Percentiles rank a stretch among this genome's conserved stretches.
Conservation (phyloP, 2,888 invertebrate genomes). For the Pegoplata infirma region DNA sequence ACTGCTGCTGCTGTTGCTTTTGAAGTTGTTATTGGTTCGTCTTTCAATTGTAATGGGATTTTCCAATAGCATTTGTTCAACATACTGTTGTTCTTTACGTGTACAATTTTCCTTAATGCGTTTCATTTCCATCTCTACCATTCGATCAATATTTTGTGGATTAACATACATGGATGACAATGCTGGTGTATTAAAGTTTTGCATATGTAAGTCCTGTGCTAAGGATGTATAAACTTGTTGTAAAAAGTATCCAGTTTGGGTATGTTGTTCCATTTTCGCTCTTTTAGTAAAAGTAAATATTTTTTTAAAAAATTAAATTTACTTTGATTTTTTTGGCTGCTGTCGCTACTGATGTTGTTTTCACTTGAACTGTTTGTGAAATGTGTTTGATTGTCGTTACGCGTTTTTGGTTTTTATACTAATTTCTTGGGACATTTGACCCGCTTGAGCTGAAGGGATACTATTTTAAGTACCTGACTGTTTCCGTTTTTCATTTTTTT, state of each 20-base stretch:
- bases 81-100: conserved; percentile 69
- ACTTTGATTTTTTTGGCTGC: too few species aligned
- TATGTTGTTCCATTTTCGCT: conserved; percentile 18
- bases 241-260: not conserved
- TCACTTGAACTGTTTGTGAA: not conserved
- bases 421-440: not conserved
- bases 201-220: conserved; percentile 3
- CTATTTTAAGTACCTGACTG: conserved; percentile 1
- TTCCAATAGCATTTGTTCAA: conserved; percentile 70
- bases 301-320: not conserved
- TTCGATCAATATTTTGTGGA: conserved; percentile 63
- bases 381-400: not conserved
- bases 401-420: conserved; percentile 8
- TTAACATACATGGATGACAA: not conserved
- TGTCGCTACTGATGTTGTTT: not conserved
- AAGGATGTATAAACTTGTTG: conserved; percentile 6
- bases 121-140: conserved; percentile 69
- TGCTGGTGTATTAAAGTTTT: not conserved
- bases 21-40: conserved; percentile 61
- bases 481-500: not conserved
- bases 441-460: too few species aligned
- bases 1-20: too few species aligned
- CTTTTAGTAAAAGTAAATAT: not conserved
- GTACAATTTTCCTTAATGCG: conserved; percentile 67
- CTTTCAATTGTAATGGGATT: conserved; percentile 72